A percentile compares a stretch with the other conserved stretches of the same genome.
Conservation (phyloP, 2,113 vertebrate genomes). For the Equus przewalskii region DNA sequence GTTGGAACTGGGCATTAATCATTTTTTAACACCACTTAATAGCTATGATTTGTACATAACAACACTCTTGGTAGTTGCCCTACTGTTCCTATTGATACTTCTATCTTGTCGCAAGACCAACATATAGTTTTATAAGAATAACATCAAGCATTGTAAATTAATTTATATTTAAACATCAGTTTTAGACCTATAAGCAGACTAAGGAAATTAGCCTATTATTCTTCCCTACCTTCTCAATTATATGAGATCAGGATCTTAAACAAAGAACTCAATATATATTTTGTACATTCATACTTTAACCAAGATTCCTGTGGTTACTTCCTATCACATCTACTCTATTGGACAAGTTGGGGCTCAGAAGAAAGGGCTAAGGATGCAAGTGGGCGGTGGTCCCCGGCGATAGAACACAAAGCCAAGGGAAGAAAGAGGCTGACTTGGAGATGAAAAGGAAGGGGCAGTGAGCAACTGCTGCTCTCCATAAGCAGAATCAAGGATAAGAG, state of each 20-base stretch:
- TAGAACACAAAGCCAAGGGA: not conserved
- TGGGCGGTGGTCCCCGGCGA: not conserved
- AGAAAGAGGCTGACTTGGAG: not conserved
- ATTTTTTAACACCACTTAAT: not conserved
- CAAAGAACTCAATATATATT: not conserved
- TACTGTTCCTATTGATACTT: not conserved
- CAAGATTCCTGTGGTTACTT: not conserved
- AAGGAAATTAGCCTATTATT: not conserved
- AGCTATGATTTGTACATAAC: not conserved
- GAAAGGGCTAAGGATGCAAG: not conserved
- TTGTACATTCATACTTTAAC: not conserved
- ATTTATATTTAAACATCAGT: not conserved
- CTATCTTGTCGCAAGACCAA: not conserved
- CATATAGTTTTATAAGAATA: not conserved
- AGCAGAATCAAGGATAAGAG: not conserved
- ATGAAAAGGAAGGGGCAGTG: not conserved
- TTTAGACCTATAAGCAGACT: not conserved
- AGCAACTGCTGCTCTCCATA: not conserved
- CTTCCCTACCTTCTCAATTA: not conserved
- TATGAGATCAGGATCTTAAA: not conserved
- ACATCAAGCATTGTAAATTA: not conserved
- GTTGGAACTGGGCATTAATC: not conserved
- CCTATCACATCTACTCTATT: not conserved
- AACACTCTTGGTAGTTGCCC: not conserved
- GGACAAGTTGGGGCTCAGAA: not conserved